Evolutionary conservation across 2,797 vertebrate species (phyloP).

Genomic region (Amazona finschi): DNA sequence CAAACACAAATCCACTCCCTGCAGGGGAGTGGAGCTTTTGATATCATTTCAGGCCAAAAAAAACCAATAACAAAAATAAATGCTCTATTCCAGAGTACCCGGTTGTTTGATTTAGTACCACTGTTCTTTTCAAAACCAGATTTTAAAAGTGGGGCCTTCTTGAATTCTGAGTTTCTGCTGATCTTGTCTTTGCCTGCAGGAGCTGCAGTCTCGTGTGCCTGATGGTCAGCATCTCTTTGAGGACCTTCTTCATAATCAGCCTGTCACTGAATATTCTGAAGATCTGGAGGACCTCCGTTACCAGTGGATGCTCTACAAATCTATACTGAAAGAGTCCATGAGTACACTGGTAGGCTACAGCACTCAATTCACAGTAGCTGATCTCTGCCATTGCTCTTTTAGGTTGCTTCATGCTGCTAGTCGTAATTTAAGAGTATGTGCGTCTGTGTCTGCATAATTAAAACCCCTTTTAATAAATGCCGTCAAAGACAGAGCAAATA

Average conservation of each 20-base stretch:
- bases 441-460: neutral
- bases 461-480: neutral
- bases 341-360: constrained; percentile 52
- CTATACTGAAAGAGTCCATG: constrained; percentile 82
- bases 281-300: constrained; percentile 87
- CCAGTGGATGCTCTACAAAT: constrained; percentile 93
- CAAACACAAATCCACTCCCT: neutral
- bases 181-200: constrained; percentile 65
- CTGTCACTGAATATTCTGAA: constrained; percentile 42
- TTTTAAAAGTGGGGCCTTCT: neutral
- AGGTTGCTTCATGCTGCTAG: neutral
- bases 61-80: neutral
- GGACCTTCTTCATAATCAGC: constrained; percentile 67
- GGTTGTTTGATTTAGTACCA: neutral
- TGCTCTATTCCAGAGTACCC: neutral
- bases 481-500: neutral
- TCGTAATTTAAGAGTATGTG: neutral
- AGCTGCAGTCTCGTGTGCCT: constrained; percentile 72
- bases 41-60: neutral
- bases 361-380: neutral
- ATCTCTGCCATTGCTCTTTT: neutral
- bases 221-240: constrained; percentile 82
- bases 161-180: neutral
- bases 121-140: neutral
- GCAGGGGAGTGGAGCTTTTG: neutral